phyloP scores from a whole-genome alignment of 1,140 invertebrate genomes.

The Plectrocnemia conspersa region DNA sequence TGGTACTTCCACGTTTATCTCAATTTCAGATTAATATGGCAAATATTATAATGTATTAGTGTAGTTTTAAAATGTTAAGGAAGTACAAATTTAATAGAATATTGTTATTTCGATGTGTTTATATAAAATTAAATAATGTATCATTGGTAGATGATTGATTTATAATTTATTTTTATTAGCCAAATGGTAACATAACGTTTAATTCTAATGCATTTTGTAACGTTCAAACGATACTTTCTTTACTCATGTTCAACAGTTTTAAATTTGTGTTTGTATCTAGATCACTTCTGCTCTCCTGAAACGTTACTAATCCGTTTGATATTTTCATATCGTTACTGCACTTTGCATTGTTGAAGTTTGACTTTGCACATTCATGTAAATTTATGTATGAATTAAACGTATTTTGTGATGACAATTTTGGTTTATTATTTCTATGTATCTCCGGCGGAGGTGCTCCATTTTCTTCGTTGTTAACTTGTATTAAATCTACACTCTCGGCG shows the following conservation, averaged over 20 bases:
- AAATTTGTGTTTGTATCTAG: slow-evolving; percentile 3
- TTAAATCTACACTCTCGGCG: slow-evolving; percentile 28
- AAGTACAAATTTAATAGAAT: neutral
- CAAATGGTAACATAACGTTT: no score
- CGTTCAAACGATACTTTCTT: slow-evolving; percentile 34
- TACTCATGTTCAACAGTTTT: slow-evolving; percentile 23
- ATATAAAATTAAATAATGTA: neutral
- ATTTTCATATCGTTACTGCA: slow-evolving; percentile 13
- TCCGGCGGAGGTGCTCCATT: slow-evolving; percentile 14
- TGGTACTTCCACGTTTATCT: neutral
- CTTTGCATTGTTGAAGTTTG: slow-evolving; percentile 4
- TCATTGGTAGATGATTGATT: neutral
- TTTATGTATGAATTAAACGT: slow-evolving; percentile 2
- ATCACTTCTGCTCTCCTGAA: neutral
- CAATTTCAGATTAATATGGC: no score
- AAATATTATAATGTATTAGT: neutral
- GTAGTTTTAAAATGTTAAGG: neutral
- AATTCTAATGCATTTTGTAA: no score
- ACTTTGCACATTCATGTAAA: neutral
- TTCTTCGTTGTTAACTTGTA: slow-evolving; percentile 29
- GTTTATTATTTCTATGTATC: slow-evolving; percentile 30
- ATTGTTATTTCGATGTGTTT: neutral
- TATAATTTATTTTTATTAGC: slow-evolving; percentile 6
- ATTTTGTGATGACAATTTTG: slow-evolving; percentile 7
- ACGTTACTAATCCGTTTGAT: neutral